These are phyloP conservation scores for Xenopus borealis DNA, from an alignment of 2,113 vertebrate species.

Conservation along the genomic window DNA sequence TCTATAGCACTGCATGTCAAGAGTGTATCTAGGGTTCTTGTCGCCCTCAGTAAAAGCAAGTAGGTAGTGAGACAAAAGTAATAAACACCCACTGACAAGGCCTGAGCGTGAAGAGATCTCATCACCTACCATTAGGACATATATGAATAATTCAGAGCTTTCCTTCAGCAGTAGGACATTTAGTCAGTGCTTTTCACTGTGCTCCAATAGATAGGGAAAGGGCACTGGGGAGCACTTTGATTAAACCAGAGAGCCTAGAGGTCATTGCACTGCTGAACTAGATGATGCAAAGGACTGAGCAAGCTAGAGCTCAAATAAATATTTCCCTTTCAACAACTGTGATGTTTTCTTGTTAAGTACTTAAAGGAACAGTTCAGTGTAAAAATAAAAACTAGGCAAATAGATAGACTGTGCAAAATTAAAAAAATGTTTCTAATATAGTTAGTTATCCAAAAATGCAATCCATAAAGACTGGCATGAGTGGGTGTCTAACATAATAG, in stretches of 20 bases:
- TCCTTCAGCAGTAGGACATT: conserved; percentile 58
- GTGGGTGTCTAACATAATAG: too few species aligned
- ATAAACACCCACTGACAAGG: conserved; percentile 76
- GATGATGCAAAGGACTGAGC: conserved; percentile 9
- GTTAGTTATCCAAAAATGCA: too few species aligned
- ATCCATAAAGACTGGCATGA: too few species aligned
- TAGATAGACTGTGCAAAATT: too few species aligned
- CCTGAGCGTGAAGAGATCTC: conserved; percentile 66
- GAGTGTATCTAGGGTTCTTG: conserved; percentile 51
- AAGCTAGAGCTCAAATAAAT: conserved; percentile 16
- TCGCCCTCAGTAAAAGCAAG: conserved; percentile 59
- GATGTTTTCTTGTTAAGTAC: background rate
- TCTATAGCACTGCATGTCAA: conserved; percentile 62
- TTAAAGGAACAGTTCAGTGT: too few species aligned
- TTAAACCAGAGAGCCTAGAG: conserved; percentile 44
- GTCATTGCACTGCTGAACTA: conserved; percentile 22
- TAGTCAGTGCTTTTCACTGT: conserved; percentile 38
- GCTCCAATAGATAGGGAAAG: conserved; percentile 39
- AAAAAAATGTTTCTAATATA: too few species aligned
- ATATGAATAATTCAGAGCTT: conserved; percentile 76
- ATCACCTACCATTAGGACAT: conserved; percentile 67
- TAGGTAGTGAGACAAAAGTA: conserved; percentile 71
- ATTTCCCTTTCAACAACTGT: conserved; percentile 1
- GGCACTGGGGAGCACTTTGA: conserved; percentile 45
- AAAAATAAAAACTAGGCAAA: too few species aligned